Conservation (phyloP, 2,797 vertebrate genomes). For the Platalea minor region DNA sequence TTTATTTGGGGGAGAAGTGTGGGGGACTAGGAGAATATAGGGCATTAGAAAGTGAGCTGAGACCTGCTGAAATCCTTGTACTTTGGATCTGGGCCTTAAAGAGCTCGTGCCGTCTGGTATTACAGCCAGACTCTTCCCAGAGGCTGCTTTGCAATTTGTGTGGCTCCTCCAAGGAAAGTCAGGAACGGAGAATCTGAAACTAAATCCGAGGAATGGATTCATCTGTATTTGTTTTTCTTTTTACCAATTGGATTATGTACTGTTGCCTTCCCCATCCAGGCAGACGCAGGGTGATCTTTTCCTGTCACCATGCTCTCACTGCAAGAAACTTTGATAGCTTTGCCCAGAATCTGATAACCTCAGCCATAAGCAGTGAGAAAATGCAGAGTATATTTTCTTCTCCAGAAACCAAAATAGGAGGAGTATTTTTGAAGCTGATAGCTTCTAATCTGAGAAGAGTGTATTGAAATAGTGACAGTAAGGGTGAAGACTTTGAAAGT, state of each 20-base stretch:
- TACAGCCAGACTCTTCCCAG: not conserved
- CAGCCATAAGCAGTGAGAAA: not conserved
- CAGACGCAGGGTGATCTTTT: not conserved
- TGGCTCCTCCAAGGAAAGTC: not conserved
- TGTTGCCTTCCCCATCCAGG: not conserved
- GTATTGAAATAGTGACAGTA: not conserved
- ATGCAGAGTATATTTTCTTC: not conserved
- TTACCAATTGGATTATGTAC: rapidly evolving
- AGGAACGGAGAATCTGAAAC: not conserved
- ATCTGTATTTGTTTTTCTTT: not conserved
- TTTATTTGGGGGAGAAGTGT: not conserved
- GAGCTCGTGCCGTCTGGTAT: not conserved
- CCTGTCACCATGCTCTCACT: not conserved
- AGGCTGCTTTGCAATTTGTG: not conserved
- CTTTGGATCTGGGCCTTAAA: not conserved
- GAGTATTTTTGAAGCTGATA: not conserved
- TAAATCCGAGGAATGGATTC: not conserved
- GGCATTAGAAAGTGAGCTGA: not conserved
- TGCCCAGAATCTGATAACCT: not conserved
- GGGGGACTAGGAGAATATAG: not conserved
- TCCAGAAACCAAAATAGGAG: not conserved
- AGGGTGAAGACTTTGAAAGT: not conserved
- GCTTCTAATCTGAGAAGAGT: not conserved
- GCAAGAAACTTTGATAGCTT: not conserved
- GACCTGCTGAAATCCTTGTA: not conserved